phyloP scores from a whole-genome alignment of 2,797 vertebrate genomes.

The Silurus lanzhouensis region DNA sequence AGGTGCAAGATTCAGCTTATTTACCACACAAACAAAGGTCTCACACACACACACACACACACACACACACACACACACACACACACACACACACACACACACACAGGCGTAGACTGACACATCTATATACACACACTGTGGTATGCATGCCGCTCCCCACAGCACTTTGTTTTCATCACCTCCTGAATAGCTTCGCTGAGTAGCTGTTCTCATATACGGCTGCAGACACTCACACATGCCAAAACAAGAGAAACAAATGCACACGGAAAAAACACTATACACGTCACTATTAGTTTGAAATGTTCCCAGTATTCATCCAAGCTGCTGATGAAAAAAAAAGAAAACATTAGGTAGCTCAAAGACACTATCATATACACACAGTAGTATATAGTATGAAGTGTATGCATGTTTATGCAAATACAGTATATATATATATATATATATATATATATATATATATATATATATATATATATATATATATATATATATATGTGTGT shows the following conservation, averaged over 20 bases:
- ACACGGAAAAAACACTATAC: neutral
- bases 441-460: too few species aligned
- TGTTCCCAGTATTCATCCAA: neutral
- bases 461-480: too few species aligned
- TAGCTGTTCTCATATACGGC: constrained; percentile 18
- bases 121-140: neutral
- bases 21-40: neutral
- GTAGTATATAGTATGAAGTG: too few species aligned
- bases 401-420: too few species aligned
- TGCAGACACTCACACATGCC: constrained; percentile 19
- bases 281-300: constrained; percentile 9
- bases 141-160: neutral
- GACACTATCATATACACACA: too few species aligned
- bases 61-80: constrained; percentile 18
- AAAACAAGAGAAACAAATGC: constrained; percentile 11
- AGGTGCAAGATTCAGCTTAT: constrained; percentile 10
- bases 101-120: neutral
- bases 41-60: constrained; percentile 17
- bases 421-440: too few species aligned
- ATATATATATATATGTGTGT: too few species aligned
- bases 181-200: constrained; percentile 16
- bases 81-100: neutral
- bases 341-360: too few species aligned
- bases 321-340: constrained; percentile 15
- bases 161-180: constrained; percentile 20